Evolutionary conservation across 2,113 vertebrate genomes (phyloP).

Genomic region (Corapipo altera): DNA sequence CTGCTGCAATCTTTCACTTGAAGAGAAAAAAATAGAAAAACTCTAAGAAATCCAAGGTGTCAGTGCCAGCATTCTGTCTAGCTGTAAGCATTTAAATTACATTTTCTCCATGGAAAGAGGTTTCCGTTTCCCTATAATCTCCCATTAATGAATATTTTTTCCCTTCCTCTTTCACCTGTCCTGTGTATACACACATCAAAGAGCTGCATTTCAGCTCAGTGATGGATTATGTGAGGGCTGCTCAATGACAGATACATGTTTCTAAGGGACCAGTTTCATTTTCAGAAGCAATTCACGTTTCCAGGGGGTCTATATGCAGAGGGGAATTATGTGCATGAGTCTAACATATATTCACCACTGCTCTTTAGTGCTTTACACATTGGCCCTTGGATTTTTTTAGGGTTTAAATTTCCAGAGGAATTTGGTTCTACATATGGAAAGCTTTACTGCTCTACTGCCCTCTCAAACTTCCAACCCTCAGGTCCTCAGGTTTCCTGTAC

Average conservation of each 20-base stretch:
- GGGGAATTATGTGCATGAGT: neutral
- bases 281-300: slow-evolving; percentile 3
- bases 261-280: neutral
- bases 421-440: slow-evolving; percentile 34
- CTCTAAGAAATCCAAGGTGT: neutral
- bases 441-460: neutral
- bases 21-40: neutral
- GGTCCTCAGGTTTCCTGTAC: slow-evolving; percentile 9
- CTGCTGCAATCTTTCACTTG: neutral
- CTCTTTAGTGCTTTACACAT: neutral
- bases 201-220: neutral
- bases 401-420: slow-evolving; percentile 22
- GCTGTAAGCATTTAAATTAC: neutral
- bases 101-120: neutral
- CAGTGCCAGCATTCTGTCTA: neutral
- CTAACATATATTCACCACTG: neutral
- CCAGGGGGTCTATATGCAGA: neutral
- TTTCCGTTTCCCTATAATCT: neutral
- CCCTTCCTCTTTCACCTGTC: neutral
- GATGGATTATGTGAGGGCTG: neutral
- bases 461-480: slow-evolving; percentile 6
- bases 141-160: neutral
- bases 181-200: neutral
- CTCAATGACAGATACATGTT: neutral
- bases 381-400: neutral